phyloP scores from a whole-genome alignment of 2,888 invertebrate species.

The Patella caerulea region DNA sequence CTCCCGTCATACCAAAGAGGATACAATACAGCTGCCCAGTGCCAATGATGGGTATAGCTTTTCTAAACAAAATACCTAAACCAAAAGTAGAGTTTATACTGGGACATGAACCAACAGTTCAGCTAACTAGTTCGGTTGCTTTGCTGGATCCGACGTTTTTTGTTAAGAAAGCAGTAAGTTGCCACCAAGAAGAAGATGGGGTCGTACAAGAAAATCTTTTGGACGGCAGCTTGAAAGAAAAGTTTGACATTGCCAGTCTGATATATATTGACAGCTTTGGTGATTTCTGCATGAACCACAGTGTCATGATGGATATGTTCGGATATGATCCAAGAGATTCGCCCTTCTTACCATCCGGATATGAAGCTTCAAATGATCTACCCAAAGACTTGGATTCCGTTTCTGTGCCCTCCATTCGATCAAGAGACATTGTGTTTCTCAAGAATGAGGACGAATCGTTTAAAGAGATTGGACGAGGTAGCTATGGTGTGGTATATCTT shows the following conservation, averaged over 20 bases:
- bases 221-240: not conserved
- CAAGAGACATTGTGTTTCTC: slow-evolving; percentile 28
- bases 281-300: not conserved
- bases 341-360: not conserved
- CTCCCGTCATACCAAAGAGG: too few relatives aligned
- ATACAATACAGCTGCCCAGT: too few relatives aligned
- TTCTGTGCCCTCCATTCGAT: slow-evolving; percentile 29
- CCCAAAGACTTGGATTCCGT: slow-evolving; percentile 26
- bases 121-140: too few relatives aligned
- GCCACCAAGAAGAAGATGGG: too few relatives aligned
- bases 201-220: too few relatives aligned
- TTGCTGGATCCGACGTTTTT: too few relatives aligned
- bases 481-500: slow-evolving; percentile 36
- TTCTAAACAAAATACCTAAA: too few relatives aligned
- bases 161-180: too few relatives aligned
- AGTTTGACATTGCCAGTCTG: not conserved
- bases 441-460: slow-evolving; percentile 33
- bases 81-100: too few relatives aligned
- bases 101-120: too few relatives aligned
- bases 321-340: not conserved
- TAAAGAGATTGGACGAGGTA: slow-evolving; percentile 37
- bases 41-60: too few relatives aligned
- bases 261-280: not conserved
- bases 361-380: not conserved
- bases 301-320: not conserved